Conservation (phyloP, 2,113 vertebrate species). For the Ictidomys tridecemlineatus region DNA sequence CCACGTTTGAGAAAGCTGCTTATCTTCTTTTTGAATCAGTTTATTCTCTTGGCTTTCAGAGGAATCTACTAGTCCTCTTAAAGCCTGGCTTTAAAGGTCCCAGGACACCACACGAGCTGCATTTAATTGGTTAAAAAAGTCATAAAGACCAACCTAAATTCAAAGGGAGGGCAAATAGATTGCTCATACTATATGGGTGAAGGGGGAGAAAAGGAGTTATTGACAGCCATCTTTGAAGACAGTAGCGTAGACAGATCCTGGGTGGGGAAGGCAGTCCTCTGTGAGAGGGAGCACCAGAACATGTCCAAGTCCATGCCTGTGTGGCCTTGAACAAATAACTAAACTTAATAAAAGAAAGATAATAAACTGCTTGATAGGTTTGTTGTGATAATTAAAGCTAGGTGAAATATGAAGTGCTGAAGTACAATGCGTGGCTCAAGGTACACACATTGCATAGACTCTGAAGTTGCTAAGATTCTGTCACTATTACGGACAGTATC, state of each 20-base stretch:
- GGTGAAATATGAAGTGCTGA: neutral
- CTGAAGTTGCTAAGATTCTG: neutral
- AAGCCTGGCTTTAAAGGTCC: neutral
- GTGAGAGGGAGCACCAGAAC: neutral
- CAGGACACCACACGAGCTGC: neutral
- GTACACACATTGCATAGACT: neutral
- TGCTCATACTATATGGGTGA: neutral
- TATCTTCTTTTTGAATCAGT: neutral
- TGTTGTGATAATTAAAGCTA: neutral
- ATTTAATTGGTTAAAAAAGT: neutral
- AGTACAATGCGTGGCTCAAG: neutral
- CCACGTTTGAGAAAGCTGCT: neutral
- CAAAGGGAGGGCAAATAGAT: neutral
- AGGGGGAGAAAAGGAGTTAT: neutral
- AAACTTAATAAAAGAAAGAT: slow-evolving; percentile 9
- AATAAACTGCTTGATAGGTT: neutral
- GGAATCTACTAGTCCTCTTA: slow-evolving; percentile 5
- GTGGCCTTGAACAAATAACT: neutral
- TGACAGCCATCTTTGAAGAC: neutral
- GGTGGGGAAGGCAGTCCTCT: neutral
- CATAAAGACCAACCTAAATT: neutral
- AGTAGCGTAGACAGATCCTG: neutral
- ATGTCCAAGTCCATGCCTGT: neutral
- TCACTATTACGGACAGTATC: neutral
- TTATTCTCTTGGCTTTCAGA: slow-evolving; percentile 40